phyloP scores from a whole-genome alignment of 2,113 vertebrate species.

The Clinocottus analis region DNA sequence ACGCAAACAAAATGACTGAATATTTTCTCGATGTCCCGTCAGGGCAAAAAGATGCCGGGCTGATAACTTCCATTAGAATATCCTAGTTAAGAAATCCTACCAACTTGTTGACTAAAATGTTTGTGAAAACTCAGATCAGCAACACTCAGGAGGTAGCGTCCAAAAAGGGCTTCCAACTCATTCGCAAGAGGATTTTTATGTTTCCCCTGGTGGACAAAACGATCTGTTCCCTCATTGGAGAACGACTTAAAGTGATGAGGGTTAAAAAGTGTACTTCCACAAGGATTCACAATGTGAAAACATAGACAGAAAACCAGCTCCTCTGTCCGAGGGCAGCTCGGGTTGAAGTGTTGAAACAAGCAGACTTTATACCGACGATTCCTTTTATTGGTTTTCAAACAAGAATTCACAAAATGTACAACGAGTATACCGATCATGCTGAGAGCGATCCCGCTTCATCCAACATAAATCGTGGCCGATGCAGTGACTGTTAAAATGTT shows the following conservation, averaged over 20 bases:
- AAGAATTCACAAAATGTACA: slow-evolving; percentile 26
- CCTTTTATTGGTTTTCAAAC: slow-evolving; percentile 53
- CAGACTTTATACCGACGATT: not conserved
- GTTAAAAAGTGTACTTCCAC: no score
- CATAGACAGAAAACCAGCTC: not conserved
- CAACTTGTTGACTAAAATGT: not conserved
- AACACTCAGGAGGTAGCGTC: not conserved
- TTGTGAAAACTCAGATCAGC: not conserved
- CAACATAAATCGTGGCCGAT: slow-evolving; percentile 7
- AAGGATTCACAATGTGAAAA: not conserved
- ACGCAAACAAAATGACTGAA: not conserved
- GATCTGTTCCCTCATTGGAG: not conserved
- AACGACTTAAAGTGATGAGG: not conserved
- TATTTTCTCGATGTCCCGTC: no score
- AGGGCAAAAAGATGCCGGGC: no score
- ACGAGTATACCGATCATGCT: slow-evolving; percentile 24
- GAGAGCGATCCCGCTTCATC: slow-evolving; percentile 18
- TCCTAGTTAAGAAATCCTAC: not conserved
- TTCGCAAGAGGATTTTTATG: not conserved
- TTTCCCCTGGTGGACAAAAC: no score
- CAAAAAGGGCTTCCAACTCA: not conserved
- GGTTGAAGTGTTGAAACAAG: not conserved
- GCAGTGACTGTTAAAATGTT: slow-evolving; percentile 36
- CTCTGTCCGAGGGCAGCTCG: not conserved
- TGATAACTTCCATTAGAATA: not conserved